Conservation (phyloP, 2,113 vertebrate species). For the Mixornis gularis region DNA sequence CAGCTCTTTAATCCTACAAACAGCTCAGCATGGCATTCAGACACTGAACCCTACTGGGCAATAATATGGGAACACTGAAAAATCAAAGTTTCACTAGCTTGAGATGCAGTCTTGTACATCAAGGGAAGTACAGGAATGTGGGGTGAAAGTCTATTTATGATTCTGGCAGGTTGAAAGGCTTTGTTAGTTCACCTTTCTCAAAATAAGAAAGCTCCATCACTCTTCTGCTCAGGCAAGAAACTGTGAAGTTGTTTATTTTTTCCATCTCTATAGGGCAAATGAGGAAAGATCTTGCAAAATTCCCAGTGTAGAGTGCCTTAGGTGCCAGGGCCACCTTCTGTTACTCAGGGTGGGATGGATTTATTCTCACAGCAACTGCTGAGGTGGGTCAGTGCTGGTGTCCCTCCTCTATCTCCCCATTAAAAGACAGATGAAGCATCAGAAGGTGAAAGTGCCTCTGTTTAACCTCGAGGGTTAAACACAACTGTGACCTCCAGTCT, state of each 20-base stretch:
- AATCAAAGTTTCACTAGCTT: neutral
- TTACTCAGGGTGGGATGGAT: neutral
- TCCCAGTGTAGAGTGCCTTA: neutral
- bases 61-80: neutral
- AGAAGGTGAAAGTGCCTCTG: neutral
- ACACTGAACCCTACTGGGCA: neutral
- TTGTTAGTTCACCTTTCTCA: neutral
- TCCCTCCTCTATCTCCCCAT: neutral
- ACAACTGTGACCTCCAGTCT: neutral
- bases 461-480: neutral
- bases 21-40: neutral
- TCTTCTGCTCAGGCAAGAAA: neutral
- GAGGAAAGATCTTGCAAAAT: neutral
- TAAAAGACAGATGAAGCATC: neutral
- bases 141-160: neutral
- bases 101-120: neutral
- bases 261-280: neutral
- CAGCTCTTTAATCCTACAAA: neutral
- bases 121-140: neutral
- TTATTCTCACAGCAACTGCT: neutral
- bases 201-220: neutral
- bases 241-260: conserved; percentile 8
- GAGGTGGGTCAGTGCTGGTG: neutral
- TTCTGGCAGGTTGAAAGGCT: neutral
- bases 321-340: neutral